phyloP scores from a whole-genome alignment of 2,888 invertebrate species.

The Standfussiana lucernea region DNA sequence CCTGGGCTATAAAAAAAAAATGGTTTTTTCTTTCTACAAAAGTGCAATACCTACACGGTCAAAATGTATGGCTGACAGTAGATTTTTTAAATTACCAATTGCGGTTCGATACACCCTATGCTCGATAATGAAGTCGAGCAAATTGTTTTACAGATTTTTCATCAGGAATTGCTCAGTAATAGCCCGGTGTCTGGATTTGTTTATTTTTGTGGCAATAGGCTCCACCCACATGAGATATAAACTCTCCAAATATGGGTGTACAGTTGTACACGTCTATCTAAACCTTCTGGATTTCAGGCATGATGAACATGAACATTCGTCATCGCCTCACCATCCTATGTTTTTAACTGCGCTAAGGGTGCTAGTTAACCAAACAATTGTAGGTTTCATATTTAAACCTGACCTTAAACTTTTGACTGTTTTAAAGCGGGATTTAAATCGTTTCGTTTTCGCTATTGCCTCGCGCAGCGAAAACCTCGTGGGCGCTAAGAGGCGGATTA shows the following conservation, averaged over 20 bases:
- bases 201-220: too few relatives aligned
- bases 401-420: conserved; percentile 9
- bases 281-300: neutral
- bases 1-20: too few relatives aligned
- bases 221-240: neutral
- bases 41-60: too few relatives aligned
- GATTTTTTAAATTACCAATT: too few relatives aligned
- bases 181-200: neutral
- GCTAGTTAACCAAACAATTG: conserved; percentile 3
- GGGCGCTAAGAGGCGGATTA: conserved; percentile 37
- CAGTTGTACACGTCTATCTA: neutral
- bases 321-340: neutral
- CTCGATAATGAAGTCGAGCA: too few relatives aligned
- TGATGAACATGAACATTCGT: neutral
- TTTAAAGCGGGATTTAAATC: conserved; percentile 11
- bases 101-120: too few relatives aligned
- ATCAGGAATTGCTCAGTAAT: neutral
- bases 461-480: conserved; percentile 5
- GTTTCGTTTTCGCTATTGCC: conserved; percentile 4
- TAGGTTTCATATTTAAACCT: conserved; percentile 19
- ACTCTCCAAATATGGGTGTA: neutral
- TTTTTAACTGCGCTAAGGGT: neutral
- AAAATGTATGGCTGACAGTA: too few relatives aligned
- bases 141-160: neutral
- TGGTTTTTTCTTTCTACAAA: too few relatives aligned